phyloP scores from a whole-genome alignment of 2,888 invertebrate species.

The Acanthosepion esculentum region DNA sequence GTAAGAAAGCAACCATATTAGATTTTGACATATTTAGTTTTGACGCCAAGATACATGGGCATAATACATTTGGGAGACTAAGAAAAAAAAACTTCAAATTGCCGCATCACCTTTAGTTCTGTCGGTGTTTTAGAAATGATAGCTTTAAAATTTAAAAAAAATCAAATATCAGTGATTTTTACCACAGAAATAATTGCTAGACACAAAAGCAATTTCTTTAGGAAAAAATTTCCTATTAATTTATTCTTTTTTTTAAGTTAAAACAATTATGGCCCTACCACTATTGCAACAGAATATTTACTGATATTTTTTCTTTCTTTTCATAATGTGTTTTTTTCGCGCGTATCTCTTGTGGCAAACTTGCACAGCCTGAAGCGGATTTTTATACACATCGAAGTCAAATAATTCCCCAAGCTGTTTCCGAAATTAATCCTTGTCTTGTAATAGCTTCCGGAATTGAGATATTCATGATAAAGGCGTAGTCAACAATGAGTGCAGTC shows the following conservation, averaged over 20 bases:
- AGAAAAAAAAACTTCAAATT: slow-evolving; percentile 8
- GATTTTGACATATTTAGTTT: not conserved
- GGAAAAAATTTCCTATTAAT: not conserved
- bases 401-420: slow-evolving; percentile 3
- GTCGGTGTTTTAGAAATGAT: not conserved
- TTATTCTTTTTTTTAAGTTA: not conserved
- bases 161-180: not conserved
- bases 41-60: not conserved
- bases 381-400: not conserved
- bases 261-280: not conserved
- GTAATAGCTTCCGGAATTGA: slow-evolving; percentile 33
- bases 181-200: not conserved
- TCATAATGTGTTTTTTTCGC: not conserved
- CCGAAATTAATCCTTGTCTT: not conserved
- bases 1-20: not conserved
- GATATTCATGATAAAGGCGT: not conserved
- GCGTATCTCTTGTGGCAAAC: not conserved
- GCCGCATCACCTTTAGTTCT: not conserved
- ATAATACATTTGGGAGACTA: not conserved
- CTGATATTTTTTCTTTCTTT: not conserved
- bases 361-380: not conserved
- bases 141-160: not conserved
- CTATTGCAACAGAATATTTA: not conserved
- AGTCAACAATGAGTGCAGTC: not conserved
- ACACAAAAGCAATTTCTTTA: not conserved